Conservation (phyloP, 2,113 vertebrate species). For the Piaya cayana region DNA sequence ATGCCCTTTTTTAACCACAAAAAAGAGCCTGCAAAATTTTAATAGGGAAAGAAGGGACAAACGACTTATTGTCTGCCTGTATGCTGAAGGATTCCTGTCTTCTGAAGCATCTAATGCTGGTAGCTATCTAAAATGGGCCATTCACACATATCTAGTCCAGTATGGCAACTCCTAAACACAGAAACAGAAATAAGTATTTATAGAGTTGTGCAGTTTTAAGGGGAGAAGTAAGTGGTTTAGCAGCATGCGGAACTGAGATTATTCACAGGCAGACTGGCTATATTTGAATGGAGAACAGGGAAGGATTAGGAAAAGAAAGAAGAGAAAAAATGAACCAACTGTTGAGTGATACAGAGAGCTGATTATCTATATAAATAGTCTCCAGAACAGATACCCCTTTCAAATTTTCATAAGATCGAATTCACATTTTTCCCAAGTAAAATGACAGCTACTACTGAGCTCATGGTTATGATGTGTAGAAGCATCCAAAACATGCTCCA, state of each 20-base stretch:
- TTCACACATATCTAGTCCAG: background rate
- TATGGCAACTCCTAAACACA: background rate
- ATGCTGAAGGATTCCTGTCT: background rate
- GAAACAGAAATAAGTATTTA: conserved; percentile 37
- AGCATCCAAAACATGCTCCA: background rate
- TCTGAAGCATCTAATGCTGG: background rate
- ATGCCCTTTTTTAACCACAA: background rate
- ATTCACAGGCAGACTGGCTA: background rate
- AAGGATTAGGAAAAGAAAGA: background rate
- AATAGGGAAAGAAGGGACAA: background rate
- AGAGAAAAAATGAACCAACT: background rate
- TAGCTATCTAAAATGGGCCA: background rate
- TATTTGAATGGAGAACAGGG: background rate
- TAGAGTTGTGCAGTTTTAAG: background rate
- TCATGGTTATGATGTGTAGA: background rate
- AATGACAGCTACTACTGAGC: background rate
- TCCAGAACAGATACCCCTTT: conserved; percentile 9
- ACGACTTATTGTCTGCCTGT: background rate
- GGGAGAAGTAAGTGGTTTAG: background rate
- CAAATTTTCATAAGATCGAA: background rate
- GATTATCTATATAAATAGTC: conserved; percentile 21
- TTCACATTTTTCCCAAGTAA: background rate
- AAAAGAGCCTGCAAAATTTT: background rate
- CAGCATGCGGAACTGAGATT: background rate
- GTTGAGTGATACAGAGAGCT: background rate